Conservation (phyloP, 2,113 vertebrate genomes). For the Pelvicachromis taeniatus region DNA sequence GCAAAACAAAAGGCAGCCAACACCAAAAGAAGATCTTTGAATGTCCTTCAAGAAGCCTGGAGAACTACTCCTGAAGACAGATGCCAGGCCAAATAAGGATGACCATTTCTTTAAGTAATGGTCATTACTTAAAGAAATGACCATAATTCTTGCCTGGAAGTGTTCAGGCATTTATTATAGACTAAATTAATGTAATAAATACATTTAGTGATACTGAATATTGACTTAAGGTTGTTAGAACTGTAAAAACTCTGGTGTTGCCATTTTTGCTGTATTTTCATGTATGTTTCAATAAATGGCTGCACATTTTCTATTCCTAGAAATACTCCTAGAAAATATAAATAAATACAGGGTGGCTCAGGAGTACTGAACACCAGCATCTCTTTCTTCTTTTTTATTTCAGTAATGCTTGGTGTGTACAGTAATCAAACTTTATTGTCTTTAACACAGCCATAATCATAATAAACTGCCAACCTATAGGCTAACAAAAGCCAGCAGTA, state of each 20-base stretch:
- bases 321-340: not conserved
- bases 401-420: not conserved
- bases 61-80: not conserved
- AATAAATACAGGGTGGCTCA: not conserved
- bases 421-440: not conserved
- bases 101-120: too few species aligned
- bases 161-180: not conserved
- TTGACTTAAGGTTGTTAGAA: not conserved
- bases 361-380: not conserved
- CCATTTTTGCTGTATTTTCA: not conserved
- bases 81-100: too few species aligned
- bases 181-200: not conserved
- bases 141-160: not conserved
- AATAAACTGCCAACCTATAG: not conserved
- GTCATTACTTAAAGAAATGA: not conserved
- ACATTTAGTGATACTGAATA: not conserved
- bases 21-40: not conserved
- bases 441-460: not conserved
- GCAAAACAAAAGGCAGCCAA: not conserved
- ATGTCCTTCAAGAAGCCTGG: not conserved
- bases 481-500: not conserved
- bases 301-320: not conserved
- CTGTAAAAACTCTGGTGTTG: not conserved
- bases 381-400: not conserved
- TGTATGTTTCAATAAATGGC: not conserved